Base-by-base conservation (phyloP, 2,888 invertebrate species). In the Hartigia nigra region DNA sequence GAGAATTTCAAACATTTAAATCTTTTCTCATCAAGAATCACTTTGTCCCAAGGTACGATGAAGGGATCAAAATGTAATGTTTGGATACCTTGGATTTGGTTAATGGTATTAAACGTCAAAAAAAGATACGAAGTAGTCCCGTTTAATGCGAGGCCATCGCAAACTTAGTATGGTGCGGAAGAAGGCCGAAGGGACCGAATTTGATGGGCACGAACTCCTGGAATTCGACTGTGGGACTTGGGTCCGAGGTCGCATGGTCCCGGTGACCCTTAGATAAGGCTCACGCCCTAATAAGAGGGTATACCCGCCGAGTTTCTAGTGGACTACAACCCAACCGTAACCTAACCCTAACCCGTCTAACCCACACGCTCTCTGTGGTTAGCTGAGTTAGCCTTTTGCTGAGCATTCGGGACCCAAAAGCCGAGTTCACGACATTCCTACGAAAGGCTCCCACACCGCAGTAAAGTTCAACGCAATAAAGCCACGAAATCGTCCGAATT, bases 211-310 rank as follows among this genome's bases (percentile, higher is more conserved):
- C 82, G 85, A 87, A 88, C 88, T 87, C 87, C 88, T 86, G 88
- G 88, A 88, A 88, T 88, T 87, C 87, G 87, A 87, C 84, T 86
- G 86, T 86, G 86, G 83, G 88, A 87, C 87, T 86, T 74, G 74
- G 77, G 81, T 86, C 87, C 86, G 90, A 88, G 90, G 90, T 90
- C 89, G 89, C 86, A 84, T 80, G 84, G 87, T 85, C 89, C 88
- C 89, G 86, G 88, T 91, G 90, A 90, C 91, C 91, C 90, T 87
- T 88, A 90, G 91, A 91, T 91, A 91, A 91, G 90, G 86, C 90
- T 89, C 91, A 91, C 91, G 91, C 91, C 91, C 91, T 91, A 91
- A 91, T 91, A 89, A 91, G 90, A 89, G 91, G 91, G 90, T 91
- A 91, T 87, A 86, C 86, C 12, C 31, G 55, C 55, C 55, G 55